Evolutionary conservation across 2,888 invertebrate species (phyloP).

Genomic region (Stenodera caucasica): DNA sequence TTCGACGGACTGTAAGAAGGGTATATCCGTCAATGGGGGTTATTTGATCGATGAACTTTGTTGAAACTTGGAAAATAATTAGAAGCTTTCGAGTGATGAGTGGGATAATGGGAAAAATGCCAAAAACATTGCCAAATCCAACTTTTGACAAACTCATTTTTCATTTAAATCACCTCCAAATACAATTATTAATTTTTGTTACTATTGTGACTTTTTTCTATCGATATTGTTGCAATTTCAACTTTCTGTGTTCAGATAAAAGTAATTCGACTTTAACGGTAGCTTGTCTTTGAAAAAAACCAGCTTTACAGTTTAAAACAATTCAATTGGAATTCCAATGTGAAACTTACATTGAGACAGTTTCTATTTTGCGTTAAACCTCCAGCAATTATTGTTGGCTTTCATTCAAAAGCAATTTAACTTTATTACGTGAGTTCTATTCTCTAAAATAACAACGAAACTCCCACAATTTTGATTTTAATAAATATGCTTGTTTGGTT

Average conservation of each 20-base stretch:
- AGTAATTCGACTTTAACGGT: too few species aligned
- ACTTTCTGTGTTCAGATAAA: too few species aligned
- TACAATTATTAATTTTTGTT: neutral
- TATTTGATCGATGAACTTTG: neutral
- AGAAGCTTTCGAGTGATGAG: neutral
- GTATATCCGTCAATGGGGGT: too few species aligned
- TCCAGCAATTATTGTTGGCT: slow-evolving; percentile 7
- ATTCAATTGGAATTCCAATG: neutral
- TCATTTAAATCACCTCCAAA: neutral
- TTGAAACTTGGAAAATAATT: neutral
- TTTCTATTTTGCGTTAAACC: neutral
- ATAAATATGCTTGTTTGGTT: neutral
- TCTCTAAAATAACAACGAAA: neutral
- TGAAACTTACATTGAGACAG: neutral
- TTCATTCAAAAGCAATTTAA: slow-evolving; percentile 2
- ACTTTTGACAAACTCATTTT: neutral
- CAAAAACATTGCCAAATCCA: neutral
- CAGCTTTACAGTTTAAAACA: too few species aligned
- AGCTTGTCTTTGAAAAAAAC: too few species aligned
- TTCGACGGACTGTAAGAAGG: neutral
- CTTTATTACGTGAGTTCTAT: neutral
- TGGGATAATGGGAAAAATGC: neutral
- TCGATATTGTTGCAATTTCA: too few species aligned
- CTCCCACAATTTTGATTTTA: neutral
- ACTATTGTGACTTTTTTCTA: neutral